Conservation (phyloP, 2,888 invertebrate genomes). For the Galeruca laticollis region DNA sequence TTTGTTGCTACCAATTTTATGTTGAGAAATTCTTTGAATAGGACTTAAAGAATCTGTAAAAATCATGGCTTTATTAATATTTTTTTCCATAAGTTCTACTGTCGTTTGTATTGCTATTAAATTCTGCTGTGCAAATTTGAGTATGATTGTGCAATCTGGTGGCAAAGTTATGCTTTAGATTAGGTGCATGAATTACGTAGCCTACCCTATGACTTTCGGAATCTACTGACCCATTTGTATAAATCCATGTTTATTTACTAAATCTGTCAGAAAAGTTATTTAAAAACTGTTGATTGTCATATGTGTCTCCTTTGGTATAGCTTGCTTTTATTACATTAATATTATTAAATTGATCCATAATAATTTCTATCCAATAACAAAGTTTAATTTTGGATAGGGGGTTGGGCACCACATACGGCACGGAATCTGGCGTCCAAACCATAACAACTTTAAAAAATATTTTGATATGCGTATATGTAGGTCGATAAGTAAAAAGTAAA, state of each 20-base stretch:
- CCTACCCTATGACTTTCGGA: neutral
- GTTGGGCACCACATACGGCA: too few relatives aligned
- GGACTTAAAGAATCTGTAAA: neutral
- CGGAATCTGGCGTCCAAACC: too few relatives aligned
- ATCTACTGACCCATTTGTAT: constrained; percentile 1
- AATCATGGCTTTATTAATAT: neutral
- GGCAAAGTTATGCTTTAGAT: too few relatives aligned
- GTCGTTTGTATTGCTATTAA: neutral
- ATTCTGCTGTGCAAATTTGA: neutral
- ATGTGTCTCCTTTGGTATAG: neutral
- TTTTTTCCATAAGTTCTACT: neutral
- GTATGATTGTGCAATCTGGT: neutral
- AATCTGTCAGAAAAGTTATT: too few relatives aligned
- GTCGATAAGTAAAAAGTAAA: too few relatives aligned
- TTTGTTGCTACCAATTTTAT: too few relatives aligned
- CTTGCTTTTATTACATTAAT: too few relatives aligned
- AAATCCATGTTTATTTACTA: neutral
- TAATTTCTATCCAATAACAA: too few relatives aligned
- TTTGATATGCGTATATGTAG: too few relatives aligned
- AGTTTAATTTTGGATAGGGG: too few relatives aligned
- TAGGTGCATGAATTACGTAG: neutral
- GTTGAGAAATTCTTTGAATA: neutral
- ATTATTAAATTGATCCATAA: too few relatives aligned
- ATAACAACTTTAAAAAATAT: too few relatives aligned
- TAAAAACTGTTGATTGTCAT: neutral